phyloP scores from a whole-genome alignment of 2,888 invertebrate genomes.

The Brachylomia viminalis region DNA sequence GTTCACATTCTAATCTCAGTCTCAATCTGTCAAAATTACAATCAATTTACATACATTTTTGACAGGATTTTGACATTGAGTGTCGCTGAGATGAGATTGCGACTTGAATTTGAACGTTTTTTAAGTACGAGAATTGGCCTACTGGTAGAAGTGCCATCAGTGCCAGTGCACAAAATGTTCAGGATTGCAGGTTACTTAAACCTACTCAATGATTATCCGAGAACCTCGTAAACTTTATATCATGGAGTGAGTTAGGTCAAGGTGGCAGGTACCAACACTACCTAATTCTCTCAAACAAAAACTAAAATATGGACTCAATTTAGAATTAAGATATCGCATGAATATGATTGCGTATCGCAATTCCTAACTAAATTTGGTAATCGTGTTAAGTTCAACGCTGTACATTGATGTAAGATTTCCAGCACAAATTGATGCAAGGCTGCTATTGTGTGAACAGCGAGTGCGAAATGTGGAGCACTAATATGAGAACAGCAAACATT shows the following conservation, averaged over 20 bases:
- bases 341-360: conserved; percentile 68
- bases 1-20: no score
- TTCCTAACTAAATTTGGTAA: conserved; percentile 67
- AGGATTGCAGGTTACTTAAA: not conserved
- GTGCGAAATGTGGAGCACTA: conserved; percentile 76
- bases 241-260: not conserved
- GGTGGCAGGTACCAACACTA: no score
- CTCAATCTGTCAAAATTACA: no score
- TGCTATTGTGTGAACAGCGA: conserved; percentile 75
- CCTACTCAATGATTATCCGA: not conserved
- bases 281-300: not conserved
- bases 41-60: no score
- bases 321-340: conserved; percentile 50
- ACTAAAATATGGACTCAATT: conserved; percentile 40
- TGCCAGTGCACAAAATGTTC: not conserved
- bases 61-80: no score
- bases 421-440: conserved; percentile 79
- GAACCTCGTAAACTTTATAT: not conserved
- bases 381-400: conserved; percentile 74
- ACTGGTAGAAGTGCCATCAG: not conserved
- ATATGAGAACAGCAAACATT: conserved; percentile 77
- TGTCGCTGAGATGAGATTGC: no score
- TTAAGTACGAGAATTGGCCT: no score
- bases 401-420: conserved; percentile 71
- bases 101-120: no score